Conservation (phyloP, 2,888 invertebrate genomes). For the Stenotaenia linearis region DNA sequence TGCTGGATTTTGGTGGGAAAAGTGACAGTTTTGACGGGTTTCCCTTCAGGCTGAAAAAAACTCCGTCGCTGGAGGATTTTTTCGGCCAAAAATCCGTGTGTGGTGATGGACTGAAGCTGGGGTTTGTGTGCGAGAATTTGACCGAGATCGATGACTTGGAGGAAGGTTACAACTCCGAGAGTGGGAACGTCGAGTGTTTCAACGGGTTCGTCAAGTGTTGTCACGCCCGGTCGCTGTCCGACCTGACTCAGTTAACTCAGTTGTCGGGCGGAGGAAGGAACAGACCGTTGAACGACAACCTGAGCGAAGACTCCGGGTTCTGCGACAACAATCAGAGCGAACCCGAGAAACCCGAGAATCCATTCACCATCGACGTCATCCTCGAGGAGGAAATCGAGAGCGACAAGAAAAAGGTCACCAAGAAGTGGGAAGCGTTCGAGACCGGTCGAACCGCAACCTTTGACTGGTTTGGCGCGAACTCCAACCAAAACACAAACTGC, state of each 20-base stretch:
- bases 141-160: no score
- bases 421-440: no score
- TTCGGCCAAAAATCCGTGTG: neutral
- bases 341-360: neutral
- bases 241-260: constrained; percentile 43
- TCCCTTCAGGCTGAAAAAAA: no score
- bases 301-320: constrained; percentile 74
- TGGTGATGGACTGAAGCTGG: neutral
- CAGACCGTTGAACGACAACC: constrained; percentile 68
- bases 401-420: no score
- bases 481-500: no score
- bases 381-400: neutral
- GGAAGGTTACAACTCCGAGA: neutral
- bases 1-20: no score
- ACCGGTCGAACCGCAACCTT: no score
- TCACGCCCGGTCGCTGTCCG: neutral
- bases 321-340: constrained; percentile 52
- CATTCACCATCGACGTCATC: constrained; percentile 34
- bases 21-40: no score
- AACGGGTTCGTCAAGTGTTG: neutral
- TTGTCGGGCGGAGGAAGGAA: no score
- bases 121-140: no score
- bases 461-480: no score
- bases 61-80: neutral
- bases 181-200: neutral